phyloP scores from a whole-genome alignment of 2,113 vertebrate genomes.

The Marcusenius ussheri region DNA sequence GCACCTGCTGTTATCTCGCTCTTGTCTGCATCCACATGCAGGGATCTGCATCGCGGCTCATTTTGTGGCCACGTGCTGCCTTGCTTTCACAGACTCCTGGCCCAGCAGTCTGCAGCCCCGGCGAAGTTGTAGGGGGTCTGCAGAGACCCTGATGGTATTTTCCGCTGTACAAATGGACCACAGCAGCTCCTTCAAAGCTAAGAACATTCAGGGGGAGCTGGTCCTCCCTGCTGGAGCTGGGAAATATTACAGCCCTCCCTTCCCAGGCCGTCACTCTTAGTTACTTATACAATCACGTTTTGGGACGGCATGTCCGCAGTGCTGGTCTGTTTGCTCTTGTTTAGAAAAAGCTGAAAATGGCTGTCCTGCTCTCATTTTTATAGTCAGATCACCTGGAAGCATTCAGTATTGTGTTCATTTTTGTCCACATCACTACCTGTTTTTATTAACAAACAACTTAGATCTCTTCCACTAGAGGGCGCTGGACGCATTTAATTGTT shows the following conservation, averaged over 20 bases:
- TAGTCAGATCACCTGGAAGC: neutral
- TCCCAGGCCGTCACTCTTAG: neutral
- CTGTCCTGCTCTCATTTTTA: neutral
- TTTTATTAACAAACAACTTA: neutral
- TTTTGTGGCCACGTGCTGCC: neutral
- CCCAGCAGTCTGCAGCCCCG: neutral
- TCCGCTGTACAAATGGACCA: neutral
- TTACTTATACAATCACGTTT: neutral
- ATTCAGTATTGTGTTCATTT: neutral
- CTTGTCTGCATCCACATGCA: neutral
- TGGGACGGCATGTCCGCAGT: neutral
- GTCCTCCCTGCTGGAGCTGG: neutral
- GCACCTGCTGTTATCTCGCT: neutral
- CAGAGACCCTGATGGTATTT: neutral
- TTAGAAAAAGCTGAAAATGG: neutral
- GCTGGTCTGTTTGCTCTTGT: neutral
- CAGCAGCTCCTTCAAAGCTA: neutral
- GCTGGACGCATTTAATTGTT: neutral
- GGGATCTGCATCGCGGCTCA: too few species aligned
- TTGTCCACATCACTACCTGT: neutral
- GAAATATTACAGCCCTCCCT: neutral
- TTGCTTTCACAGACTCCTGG: neutral
- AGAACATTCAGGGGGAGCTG: neutral
- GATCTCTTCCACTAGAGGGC: neutral
- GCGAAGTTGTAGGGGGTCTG: neutral